These are phyloP conservation scores for Xiphophorus couchianus DNA, from an alignment of 2,113 vertebrate species.

Conservation along the genomic window DNA sequence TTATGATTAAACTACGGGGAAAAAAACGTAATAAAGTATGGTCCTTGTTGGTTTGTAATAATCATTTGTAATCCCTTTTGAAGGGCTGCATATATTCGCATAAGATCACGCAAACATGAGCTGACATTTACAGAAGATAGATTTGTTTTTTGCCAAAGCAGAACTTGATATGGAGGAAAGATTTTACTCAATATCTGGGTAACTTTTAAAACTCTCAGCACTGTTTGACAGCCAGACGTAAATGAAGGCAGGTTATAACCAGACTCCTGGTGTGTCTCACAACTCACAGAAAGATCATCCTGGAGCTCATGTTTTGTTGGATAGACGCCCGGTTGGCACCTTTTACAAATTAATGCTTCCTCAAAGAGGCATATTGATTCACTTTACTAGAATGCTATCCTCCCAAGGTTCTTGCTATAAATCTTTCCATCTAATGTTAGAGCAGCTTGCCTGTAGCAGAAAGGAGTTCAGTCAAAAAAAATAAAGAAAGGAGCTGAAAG, in stretches of 20 bases:
- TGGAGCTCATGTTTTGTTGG: conserved; percentile 5
- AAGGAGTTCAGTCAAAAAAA: not conserved
- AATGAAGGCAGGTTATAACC: not conserved
- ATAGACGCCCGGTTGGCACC: conserved; percentile 10
- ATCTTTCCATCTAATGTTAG: conserved; percentile 2
- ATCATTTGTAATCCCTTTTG: not conserved
- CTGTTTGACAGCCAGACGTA: not conserved
- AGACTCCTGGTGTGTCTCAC: not conserved
- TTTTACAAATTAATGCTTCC: conserved; percentile 21
- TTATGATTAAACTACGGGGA: not conserved
- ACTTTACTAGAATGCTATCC: conserved; percentile 10
- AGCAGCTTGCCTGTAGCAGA: not conserved
- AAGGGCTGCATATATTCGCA: not conserved
- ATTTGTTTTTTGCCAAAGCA: not conserved
- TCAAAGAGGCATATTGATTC: conserved; percentile 40
- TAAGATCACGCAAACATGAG: not conserved
- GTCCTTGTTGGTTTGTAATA: not conserved
- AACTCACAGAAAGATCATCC: conserved; percentile 11
- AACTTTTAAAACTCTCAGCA: not conserved
- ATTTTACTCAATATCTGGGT: not conserved
- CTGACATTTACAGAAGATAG: not conserved
- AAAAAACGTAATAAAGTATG: not conserved
- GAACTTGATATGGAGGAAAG: not conserved
- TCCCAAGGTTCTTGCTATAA: conserved; percentile 11
- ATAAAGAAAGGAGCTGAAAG: not conserved